Conservation (phyloP, 2,113 vertebrate genomes). For the Microcebus murinus region DNA sequence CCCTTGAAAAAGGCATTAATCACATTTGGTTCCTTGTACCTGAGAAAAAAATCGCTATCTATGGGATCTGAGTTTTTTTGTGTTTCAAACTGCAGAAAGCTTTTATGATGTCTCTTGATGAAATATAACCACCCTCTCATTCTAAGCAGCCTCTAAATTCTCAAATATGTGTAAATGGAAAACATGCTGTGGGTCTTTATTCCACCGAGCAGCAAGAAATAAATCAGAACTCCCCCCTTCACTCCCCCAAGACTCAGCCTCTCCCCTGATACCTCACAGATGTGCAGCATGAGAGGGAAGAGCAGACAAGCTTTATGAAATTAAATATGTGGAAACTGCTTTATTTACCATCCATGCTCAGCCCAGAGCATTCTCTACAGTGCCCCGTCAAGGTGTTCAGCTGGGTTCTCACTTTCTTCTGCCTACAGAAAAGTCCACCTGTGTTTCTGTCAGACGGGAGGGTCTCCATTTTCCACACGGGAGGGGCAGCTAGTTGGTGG, state of each 20-base stretch:
- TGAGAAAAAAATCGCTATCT: constrained; percentile 77
- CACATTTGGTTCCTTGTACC: constrained; percentile 72
- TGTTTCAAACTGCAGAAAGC: constrained; percentile 76
- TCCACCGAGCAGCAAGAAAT: constrained; percentile 75
- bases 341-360: constrained; percentile 76
- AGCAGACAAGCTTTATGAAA: constrained; percentile 65
- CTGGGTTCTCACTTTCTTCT: constrained; percentile 49
- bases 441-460: constrained; percentile 43
- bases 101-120: constrained; percentile 82
- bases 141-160: constrained; percentile 80
- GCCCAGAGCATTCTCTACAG: constrained; percentile 65
- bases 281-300: constrained; percentile 63
- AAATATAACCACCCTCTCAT: constrained; percentile 79
- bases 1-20: constrained; percentile 73
- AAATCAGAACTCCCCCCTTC: constrained; percentile 73
- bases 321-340: constrained; percentile 67
- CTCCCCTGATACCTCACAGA: constrained; percentile 72
- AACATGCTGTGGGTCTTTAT: constrained; percentile 75
- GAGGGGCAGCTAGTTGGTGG: background rate
- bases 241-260: constrained; percentile 42
- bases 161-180: constrained; percentile 77
- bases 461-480: constrained; percentile 26
- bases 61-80: constrained; percentile 77
- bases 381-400: constrained; percentile 60
- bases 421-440: constrained; percentile 43